phyloP scores from a whole-genome alignment of 2,113 vertebrate genomes.

The Nycticryphes semicollaris region DNA sequence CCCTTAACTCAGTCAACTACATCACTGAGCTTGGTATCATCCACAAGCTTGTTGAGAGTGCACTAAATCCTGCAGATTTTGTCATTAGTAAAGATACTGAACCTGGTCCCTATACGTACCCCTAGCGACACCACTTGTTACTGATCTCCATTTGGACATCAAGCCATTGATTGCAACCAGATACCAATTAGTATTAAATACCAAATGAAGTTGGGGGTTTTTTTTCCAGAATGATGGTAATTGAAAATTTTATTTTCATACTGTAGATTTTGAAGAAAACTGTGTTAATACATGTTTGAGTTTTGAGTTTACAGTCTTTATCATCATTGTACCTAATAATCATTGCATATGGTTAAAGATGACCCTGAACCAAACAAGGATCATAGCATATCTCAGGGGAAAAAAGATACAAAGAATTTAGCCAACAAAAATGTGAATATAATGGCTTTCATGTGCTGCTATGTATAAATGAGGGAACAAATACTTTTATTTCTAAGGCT shows the following conservation, averaged over 20 bases:
- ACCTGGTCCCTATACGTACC: not conserved
- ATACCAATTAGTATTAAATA: too few species aligned
- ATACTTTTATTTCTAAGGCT: not conserved
- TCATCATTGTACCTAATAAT: too few species aligned
- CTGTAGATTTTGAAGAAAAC: too few species aligned
- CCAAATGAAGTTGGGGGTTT: too few species aligned
- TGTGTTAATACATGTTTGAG: too few species aligned
- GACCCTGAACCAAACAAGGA: not conserved
- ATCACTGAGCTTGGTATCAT: not conserved
- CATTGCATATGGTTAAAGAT: not conserved
- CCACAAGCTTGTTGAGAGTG: not conserved
- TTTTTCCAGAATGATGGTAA: too few species aligned
- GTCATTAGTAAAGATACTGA: not conserved
- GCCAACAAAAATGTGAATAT: not conserved
- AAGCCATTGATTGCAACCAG: not conserved
- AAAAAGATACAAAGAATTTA: not conserved
- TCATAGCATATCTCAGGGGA: not conserved
- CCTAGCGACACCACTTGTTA: not conserved
- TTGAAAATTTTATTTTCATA: too few species aligned
- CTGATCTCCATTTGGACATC: not conserved
- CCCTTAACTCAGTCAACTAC: not conserved
- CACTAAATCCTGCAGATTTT: not conserved
- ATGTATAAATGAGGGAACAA: not conserved
- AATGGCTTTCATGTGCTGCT: not conserved
- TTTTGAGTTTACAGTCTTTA: too few species aligned